phyloP scores from a whole-genome alignment of 2,113 vertebrate species.

The Phylloscopus trochiloides region DNA sequence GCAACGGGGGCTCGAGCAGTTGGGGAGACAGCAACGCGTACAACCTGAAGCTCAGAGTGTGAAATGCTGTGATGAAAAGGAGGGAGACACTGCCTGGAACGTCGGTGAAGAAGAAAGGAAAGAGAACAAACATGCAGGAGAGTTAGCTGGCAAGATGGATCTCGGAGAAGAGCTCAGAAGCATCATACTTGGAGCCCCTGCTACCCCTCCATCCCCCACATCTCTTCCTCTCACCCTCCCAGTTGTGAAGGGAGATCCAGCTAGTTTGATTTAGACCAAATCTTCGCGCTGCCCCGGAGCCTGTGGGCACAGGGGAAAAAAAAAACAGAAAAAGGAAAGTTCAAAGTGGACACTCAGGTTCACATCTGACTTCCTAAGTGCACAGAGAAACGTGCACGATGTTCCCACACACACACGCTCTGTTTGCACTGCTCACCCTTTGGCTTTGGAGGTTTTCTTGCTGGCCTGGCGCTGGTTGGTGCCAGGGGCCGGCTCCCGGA shows the following conservation, averaged over 20 bases:
- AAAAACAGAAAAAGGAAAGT: neutral
- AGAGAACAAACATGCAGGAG: conserved; percentile 14
- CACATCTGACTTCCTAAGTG: neutral
- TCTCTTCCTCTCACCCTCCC: conserved; percentile 55
- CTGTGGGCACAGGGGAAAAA: conserved; percentile 61
- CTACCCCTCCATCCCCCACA: neutral
- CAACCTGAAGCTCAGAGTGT: neutral
- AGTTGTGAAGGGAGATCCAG: conserved; percentile 16
- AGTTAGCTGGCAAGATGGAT: neutral
- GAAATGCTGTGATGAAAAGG: neutral
- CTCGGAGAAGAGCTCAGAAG: neutral
- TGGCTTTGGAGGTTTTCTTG: conserved; percentile 97
- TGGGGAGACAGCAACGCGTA: neutral
- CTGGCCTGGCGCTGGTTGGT: conserved; percentile 81
- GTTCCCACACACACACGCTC: neutral
- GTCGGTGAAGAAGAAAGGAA: neutral
- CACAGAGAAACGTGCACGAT: neutral
- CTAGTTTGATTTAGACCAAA: conserved; percentile 98
- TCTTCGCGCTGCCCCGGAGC: conserved; percentile 94
- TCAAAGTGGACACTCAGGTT: neutral
- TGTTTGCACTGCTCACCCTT: conserved; percentile 81
- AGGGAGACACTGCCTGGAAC: neutral
- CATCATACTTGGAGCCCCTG: conserved; percentile 9
- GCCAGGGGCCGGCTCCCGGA: conserved; percentile 74
- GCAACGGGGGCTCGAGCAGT: fast-evolving